Percentiles rank a stretch among this genome's conserved stretches.
Conservation (phyloP, 2,113 vertebrate species). For the Poicephalus gulielmi region DNA sequence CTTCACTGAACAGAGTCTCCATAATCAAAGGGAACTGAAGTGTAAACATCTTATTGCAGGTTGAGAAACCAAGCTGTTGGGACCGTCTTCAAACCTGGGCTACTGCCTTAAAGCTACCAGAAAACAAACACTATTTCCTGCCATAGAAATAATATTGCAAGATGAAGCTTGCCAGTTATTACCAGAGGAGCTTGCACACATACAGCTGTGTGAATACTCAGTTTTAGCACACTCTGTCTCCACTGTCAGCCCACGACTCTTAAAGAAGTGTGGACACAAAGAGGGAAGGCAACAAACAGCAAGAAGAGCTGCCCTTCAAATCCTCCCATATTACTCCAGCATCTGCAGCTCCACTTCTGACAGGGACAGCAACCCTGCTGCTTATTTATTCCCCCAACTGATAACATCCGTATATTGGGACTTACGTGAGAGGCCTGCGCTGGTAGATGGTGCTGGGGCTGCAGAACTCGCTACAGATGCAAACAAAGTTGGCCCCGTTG, state of each 20-base stretch:
- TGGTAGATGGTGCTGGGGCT: constrained; percentile 35
- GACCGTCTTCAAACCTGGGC: background rate
- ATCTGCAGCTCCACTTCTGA: too few species aligned
- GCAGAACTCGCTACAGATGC: constrained; percentile 52
- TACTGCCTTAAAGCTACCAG: background rate
- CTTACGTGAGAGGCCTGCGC: constrained; percentile 74
- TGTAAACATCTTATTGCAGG: background rate
- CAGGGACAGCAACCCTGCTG: background rate
- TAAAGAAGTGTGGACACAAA: background rate
- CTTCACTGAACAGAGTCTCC: background rate
- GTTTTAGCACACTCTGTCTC: background rate
- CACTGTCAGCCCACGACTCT: background rate
- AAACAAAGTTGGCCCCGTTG: constrained; percentile 61
- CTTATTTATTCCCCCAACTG: background rate
- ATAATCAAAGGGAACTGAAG: background rate
- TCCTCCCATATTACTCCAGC: background rate
- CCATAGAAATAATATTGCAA: background rate
- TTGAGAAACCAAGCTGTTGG: background rate
- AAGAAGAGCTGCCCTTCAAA: background rate
- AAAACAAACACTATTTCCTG: background rate
- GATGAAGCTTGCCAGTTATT: background rate
- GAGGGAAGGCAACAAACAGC: background rate
- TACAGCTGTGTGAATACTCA: background rate
- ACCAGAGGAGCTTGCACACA: background rate
- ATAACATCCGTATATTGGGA: background rate